Percentiles rank a stretch among this genome's conserved stretches.
phyloP scores from a whole-genome alignment of 2,113 vertebrate species.

The Rallus limicola region DNA sequence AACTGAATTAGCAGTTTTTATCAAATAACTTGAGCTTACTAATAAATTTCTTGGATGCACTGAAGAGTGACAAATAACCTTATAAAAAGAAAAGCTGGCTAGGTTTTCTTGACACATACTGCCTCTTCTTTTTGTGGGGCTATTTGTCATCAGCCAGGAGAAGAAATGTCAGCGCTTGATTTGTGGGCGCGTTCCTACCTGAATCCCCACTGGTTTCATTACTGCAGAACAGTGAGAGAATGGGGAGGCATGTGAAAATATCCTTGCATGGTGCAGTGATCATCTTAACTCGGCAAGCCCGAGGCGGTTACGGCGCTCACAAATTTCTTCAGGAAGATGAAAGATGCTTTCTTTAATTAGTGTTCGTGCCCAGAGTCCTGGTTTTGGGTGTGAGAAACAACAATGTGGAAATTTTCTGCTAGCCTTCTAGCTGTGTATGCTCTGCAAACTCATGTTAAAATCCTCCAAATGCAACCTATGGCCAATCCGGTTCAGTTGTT shows the following conservation, averaged over 20 bases:
- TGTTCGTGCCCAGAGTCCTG: neutral
- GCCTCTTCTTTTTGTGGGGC: neutral
- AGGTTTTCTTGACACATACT: neutral
- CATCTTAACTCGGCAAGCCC: neutral
- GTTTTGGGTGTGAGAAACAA: neutral
- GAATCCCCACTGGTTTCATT: neutral
- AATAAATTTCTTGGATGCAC: neutral
- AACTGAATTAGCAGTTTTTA: neutral
- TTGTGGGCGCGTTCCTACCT: neutral
- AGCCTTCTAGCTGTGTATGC: neutral
- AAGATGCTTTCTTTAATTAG: neutral
- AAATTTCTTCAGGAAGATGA: neutral
- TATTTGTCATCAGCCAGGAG: neutral
- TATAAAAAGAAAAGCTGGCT: neutral
- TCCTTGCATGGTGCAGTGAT: neutral
- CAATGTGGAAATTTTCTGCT: neutral
- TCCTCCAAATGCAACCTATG: neutral
- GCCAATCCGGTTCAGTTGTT: neutral
- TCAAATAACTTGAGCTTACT: neutral
- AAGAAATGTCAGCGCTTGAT: neutral
- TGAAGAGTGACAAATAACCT: neutral
- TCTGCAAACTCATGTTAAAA: accelerated
- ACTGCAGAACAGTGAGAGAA: accelerated
- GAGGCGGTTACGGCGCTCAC: neutral
- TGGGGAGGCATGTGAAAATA: neutral